phyloP scores from a whole-genome alignment of 2,888 invertebrate genomes.

The Cotesia congregata region DNA sequence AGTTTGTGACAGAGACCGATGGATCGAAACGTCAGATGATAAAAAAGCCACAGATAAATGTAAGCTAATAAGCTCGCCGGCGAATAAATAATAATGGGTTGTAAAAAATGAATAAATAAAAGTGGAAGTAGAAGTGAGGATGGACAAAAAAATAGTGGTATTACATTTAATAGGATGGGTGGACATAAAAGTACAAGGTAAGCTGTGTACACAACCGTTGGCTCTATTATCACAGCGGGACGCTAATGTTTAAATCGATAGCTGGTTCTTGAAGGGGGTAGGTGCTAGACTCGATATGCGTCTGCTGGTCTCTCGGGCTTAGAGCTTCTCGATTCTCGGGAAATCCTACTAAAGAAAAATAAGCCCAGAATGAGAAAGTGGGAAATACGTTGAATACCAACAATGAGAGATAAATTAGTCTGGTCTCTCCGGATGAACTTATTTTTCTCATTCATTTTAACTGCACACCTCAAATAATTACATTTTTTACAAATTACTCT shows the following conservation, averaged over 20 bases:
- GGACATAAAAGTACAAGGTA: slow-evolving; percentile 41
- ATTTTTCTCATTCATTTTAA: background rate
- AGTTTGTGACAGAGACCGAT: background rate
- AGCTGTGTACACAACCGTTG: slow-evolving; percentile 49
- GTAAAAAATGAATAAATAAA: slow-evolving; percentile 18
- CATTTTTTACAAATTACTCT: background rate
- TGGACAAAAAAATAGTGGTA: background rate
- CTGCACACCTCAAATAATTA: background rate
- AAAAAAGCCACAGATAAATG: slow-evolving; percentile 16
- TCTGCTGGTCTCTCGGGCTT: background rate
- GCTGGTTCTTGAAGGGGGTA: slow-evolving; percentile 38
- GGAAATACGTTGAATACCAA: background rate
- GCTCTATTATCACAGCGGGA: slow-evolving; percentile 53
- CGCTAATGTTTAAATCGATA: slow-evolving; percentile 64
- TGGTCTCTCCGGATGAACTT: background rate
- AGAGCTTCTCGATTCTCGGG: background rate
- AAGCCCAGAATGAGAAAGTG: background rate
- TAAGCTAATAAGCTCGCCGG: slow-evolving; percentile 3
- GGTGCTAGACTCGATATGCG: slow-evolving; percentile 17
- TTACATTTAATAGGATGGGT: slow-evolving; percentile 22
- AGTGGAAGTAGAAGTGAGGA: background rate
- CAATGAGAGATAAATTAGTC: background rate
- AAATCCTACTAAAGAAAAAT: background rate
- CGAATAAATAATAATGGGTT: slow-evolving; percentile 28
- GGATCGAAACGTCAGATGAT: slow-evolving; percentile 12